These are phyloP conservation scores for Takifugu flavidus DNA, from an alignment of 2,113 vertebrate species.

Conservation along the genomic window DNA sequence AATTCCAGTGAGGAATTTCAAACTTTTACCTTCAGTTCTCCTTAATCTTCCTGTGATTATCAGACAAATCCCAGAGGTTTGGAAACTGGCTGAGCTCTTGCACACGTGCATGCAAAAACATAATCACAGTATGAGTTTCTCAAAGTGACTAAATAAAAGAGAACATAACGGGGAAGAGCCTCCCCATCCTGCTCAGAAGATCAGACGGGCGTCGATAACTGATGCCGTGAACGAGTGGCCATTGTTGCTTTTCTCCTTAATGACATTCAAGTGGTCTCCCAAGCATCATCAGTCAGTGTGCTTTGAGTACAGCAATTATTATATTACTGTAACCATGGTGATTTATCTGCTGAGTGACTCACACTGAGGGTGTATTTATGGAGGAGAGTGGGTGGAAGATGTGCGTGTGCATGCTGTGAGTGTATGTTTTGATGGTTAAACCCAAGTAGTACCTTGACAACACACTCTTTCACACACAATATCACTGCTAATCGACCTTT, in stretches of 20 bases:
- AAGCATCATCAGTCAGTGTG: slow-evolving; percentile 40
- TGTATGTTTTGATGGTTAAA: neutral
- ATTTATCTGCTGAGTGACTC: slow-evolving; percentile 59
- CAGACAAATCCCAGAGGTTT: no score
- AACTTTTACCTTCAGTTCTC: no score
- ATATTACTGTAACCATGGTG: slow-evolving; percentile 67
- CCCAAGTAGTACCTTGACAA: neutral
- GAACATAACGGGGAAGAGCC: no score
- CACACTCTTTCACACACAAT: neutral
- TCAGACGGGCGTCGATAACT: no score
- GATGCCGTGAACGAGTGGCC: no score
- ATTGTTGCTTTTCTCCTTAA: neutral
- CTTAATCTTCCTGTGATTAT: no score
- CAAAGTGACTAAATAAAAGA: no score
- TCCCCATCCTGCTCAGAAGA: no score
- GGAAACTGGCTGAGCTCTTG: no score
- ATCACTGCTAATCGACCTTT: neutral
- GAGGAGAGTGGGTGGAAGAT: slow-evolving; percentile 54
- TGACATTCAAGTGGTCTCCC: slow-evolving; percentile 7
- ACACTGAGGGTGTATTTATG: slow-evolving; percentile 53
- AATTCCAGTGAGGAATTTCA: no score
- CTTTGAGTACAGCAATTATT: slow-evolving; percentile 48
- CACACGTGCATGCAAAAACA: no score
- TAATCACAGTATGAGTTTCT: no score
- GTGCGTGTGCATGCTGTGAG: slow-evolving; percentile 8